Conservation (phyloP, 2,113 vertebrate genomes). For the Riparia riparia region DNA sequence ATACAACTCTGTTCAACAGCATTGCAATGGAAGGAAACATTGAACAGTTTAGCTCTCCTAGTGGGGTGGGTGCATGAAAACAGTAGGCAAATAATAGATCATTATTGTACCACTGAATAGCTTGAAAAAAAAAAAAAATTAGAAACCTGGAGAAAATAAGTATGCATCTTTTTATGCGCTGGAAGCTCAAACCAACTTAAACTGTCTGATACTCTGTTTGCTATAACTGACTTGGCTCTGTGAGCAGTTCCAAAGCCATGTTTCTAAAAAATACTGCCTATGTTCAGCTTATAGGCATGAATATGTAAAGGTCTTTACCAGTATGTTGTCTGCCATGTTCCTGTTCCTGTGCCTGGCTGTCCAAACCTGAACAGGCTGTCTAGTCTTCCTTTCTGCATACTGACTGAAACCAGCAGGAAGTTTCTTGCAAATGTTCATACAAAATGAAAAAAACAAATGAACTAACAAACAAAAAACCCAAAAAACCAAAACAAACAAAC, state of each 20-base stretch:
- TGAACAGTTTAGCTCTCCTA: background rate
- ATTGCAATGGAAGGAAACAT: background rate
- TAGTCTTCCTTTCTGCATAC: constrained; percentile 51
- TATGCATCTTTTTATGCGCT: background rate
- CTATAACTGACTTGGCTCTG: constrained; percentile 25
- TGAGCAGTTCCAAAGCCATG: background rate
- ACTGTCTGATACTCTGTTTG: constrained; percentile 25
- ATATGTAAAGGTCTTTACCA: constrained; percentile 50
- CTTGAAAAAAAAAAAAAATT: background rate
- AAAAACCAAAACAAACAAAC: too few relatives aligned
- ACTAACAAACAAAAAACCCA: too few relatives aligned
- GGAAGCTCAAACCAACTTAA: background rate
- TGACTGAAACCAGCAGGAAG: constrained; percentile 19
- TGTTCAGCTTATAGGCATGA: constrained; percentile 54
- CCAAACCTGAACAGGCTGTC: constrained; percentile 39
- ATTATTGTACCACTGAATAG: background rate
- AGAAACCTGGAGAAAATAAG: background rate
- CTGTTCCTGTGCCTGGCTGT: background rate
- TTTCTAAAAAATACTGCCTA: constrained; percentile 46
- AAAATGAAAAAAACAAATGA: background rate
- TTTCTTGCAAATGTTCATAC: background rate
- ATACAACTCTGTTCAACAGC: background rate
- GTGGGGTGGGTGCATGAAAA: background rate
- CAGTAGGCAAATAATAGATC: background rate
- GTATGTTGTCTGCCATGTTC: constrained; percentile 9